These are phyloP conservation scores for Trichonephila inaurata DNA, from an alignment of 1,140 invertebrate species.

Conservation along the genomic window DNA sequence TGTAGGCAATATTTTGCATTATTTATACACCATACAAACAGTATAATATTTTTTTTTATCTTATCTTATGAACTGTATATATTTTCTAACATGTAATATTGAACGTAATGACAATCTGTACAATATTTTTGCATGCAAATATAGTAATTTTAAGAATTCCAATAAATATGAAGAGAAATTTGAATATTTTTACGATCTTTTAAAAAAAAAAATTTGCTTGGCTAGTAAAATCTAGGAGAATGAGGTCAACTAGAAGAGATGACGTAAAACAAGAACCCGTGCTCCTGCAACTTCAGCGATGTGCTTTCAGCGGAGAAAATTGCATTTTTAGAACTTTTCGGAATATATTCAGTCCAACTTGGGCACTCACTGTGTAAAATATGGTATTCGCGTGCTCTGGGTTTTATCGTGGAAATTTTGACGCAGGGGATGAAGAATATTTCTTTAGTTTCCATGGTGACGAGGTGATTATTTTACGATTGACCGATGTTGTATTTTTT, in stretches of 20 bases:
- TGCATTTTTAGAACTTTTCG: constrained; percentile 36
- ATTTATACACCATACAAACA: too few species aligned
- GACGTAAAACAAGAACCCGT: neutral
- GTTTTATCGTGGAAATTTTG: constrained; percentile 35
- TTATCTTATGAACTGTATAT: too few species aligned
- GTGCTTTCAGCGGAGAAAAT: constrained; percentile 34
- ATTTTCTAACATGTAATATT: too few species aligned
- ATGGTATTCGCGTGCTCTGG: constrained; percentile 22
- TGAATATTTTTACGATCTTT: neutral
- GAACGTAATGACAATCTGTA: too few species aligned
- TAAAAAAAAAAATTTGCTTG: neutral
- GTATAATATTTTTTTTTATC: too few species aligned
- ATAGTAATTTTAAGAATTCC: too few species aligned
- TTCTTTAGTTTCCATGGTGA: constrained; percentile 31
- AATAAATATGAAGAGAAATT: too few species aligned
- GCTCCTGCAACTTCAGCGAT: neutral
- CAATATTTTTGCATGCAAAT: too few species aligned
- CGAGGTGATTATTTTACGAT: constrained; percentile 50
- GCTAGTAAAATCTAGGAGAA: neutral
- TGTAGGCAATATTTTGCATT: too few species aligned
- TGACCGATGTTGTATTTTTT: neutral
- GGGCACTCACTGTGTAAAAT: constrained; percentile 22
- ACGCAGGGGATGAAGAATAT: neutral
- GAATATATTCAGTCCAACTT: neutral
- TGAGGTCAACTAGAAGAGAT: neutral